Percentiles rank a stretch among this genome's conserved stretches.
phyloP scores from a whole-genome alignment of 2,888 invertebrate species.

The Caenorhabditis angaria region DNA sequence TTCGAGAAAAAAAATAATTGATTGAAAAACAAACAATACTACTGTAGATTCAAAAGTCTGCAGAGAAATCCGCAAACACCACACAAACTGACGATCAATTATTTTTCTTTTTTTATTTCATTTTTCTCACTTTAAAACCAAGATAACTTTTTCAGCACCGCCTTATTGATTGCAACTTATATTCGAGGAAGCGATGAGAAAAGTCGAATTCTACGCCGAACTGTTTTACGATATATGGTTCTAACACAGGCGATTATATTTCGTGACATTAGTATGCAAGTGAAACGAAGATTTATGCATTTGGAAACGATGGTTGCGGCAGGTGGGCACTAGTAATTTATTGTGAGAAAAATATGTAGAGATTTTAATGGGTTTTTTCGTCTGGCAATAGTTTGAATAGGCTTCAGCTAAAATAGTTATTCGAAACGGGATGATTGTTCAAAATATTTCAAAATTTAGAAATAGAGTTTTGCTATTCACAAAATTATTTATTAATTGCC shows the following conservation, averaged over 20 bases:
- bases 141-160: constrained; percentile 48
- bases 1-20: no score
- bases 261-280: constrained; percentile 57
- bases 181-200: constrained; percentile 62
- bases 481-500: no score
- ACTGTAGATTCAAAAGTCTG: no score
- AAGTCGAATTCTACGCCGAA: constrained; percentile 57
- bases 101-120: constrained; percentile 5
- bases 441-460: no score
- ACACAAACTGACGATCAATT: no score
- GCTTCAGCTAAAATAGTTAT: no score
- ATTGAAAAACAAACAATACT: no score
- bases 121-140: neutral
- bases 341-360: neutral
- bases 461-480: no score
- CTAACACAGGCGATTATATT: constrained; percentile 65
- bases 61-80: no score
- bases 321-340: constrained; percentile 32
- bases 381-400: no score
- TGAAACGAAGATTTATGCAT: constrained; percentile 48
- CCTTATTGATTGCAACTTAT: constrained; percentile 58
- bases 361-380: neutral
- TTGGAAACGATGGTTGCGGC: constrained; percentile 55
- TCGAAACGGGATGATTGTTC: no score
- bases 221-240: constrained; percentile 63